Percentiles rank a stretch among this genome's conserved stretches.
phyloP scores from a whole-genome alignment of 2,888 invertebrate species.

The Metacarcinus magister region DNA sequence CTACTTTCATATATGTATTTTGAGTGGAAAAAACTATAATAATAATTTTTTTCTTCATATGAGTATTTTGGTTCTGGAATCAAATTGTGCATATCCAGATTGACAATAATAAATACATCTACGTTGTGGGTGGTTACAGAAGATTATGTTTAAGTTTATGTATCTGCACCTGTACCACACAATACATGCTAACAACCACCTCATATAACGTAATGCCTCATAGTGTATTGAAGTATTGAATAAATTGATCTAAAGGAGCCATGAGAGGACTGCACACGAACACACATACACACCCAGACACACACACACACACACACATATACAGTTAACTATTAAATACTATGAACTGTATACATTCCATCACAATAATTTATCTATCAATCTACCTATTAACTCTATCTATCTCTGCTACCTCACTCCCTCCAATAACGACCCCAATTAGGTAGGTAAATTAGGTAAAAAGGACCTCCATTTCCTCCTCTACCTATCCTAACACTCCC shows the following conservation, averaged over 20 bases:
- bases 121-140: background rate
- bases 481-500: too few relatives aligned
- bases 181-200: background rate
- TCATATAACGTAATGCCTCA: background rate
- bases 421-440: too few relatives aligned
- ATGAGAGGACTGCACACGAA: too few relatives aligned
- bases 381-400: too few relatives aligned
- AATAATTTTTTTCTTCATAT: background rate
- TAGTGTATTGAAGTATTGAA: too few relatives aligned
- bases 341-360: background rate
- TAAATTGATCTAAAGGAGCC: too few relatives aligned
- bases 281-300: background rate
- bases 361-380: background rate
- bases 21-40: background rate
- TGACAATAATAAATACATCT: background rate
- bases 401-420: too few relatives aligned
- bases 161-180: background rate
- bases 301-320: background rate
- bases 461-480: too few relatives aligned
- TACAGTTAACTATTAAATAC: background rate
- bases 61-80: background rate
- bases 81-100: background rate
- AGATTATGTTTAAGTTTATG: background rate
- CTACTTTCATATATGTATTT: slow-evolving; percentile 86
- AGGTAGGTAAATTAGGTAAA: too few relatives aligned